Conservation (phyloP, 2,797 vertebrate genomes). For the Acanthis flammea region DNA sequence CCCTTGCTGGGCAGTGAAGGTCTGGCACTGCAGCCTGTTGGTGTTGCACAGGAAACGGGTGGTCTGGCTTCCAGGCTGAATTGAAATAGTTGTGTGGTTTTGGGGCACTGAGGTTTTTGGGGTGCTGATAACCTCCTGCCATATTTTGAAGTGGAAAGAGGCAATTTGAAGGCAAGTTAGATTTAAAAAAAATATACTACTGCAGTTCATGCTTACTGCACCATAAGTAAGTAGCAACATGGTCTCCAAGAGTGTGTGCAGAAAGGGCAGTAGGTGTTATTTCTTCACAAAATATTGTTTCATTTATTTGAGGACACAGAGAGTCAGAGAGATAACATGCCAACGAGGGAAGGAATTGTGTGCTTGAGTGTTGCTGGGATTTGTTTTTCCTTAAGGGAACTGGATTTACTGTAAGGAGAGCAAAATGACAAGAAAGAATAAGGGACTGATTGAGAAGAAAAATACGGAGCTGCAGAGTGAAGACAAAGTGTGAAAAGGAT, state of each 20-base stretch:
- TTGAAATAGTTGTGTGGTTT: not conserved
- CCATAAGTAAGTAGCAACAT: not conserved
- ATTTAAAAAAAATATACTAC: not conserved
- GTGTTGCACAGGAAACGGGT: accelerated
- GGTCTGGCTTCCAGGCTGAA: not conserved
- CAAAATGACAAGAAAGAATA: not conserved
- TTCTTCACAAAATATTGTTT: not conserved
- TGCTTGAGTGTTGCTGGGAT: not conserved
- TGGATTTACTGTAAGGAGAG: not conserved
- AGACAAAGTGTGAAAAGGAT: not conserved
- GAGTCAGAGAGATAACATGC: not conserved
- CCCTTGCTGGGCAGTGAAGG: accelerated
- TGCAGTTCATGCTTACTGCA: not conserved
- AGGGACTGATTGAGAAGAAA: not conserved
- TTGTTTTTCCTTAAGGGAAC: not conserved
- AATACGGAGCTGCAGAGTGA: not conserved
- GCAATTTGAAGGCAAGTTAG: not conserved
- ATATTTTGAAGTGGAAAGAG: not conserved
- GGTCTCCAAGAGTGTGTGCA: not conserved
- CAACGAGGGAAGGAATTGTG: not conserved
- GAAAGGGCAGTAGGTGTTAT: not conserved
- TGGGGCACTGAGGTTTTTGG: not conserved
- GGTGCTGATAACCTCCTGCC: not conserved
- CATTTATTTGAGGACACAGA: not conserved
- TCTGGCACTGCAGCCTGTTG: not conserved